Conservation (phyloP, 2,113 vertebrate genomes). For the Carollia perspicillata region DNA sequence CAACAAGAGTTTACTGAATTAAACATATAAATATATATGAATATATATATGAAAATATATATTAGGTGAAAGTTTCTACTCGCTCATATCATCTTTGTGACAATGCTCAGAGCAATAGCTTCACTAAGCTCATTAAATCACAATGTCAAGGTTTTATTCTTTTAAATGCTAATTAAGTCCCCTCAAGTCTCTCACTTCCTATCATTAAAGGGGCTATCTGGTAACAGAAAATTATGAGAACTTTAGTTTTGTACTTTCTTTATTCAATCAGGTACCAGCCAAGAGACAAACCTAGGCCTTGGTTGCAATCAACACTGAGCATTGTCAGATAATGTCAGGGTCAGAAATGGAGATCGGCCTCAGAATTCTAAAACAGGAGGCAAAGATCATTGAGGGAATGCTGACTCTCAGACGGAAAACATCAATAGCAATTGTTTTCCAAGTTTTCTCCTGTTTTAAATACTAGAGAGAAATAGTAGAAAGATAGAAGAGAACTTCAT, state of each 20-base stretch:
- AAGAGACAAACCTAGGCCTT: neutral
- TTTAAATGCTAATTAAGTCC: conserved; percentile 34
- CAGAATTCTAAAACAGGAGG: neutral
- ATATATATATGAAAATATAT: neutral
- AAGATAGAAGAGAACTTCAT: neutral
- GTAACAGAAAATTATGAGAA: neutral
- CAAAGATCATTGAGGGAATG: neutral
- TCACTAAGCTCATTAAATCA: conserved; percentile 37
- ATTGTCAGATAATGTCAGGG: neutral
- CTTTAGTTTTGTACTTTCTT: neutral
- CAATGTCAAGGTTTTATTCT: conserved; percentile 7
- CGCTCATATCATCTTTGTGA: neutral
- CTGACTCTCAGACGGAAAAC: neutral
- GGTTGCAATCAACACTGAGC: neutral
- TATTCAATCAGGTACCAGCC: neutral
- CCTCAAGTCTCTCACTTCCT: neutral
- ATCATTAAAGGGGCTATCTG: neutral
- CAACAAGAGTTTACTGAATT: neutral
- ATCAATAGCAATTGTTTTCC: neutral
- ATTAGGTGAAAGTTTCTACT: neutral
- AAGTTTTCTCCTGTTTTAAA: neutral
- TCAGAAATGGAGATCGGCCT: neutral
- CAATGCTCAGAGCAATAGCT: neutral
- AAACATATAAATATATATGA: neutral
- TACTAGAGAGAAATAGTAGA: neutral